Conservation (phyloP, 2,888 invertebrate species). For the Tinea trinotella region DNA sequence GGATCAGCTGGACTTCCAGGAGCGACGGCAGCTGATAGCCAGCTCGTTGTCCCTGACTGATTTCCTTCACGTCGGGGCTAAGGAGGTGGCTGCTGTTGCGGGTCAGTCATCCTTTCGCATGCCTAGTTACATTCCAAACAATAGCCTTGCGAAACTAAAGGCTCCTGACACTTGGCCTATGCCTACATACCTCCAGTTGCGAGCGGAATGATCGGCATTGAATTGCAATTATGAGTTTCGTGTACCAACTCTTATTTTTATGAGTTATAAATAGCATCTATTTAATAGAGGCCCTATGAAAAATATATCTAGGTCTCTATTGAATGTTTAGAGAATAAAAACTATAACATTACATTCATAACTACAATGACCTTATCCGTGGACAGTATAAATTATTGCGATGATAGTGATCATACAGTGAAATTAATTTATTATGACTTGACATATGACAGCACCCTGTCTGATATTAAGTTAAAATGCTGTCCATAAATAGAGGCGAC, state of each 20-base stretch:
- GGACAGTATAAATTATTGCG: not conserved
- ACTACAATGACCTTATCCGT: not conserved
- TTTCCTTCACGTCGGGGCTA: constrained; percentile 82
- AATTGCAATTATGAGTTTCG: not conserved
- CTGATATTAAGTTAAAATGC: too few species aligned
- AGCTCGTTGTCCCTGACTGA: constrained; percentile 90
- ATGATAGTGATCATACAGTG: too few species aligned
- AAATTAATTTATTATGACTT: too few species aligned
- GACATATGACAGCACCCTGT: too few species aligned
- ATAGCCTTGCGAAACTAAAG: constrained; percentile 31
- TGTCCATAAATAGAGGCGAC: too few species aligned
- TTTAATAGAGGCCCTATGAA: too few species aligned
- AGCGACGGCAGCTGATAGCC: constrained; percentile 90
- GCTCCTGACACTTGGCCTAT: not conserved
- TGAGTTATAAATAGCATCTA: too few species aligned
- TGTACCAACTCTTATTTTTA: not conserved
- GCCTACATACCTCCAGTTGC: not conserved
- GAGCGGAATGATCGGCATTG: not conserved
- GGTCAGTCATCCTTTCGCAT: constrained; percentile 49
- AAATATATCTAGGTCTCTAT: too few species aligned
- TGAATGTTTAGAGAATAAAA: too few species aligned
- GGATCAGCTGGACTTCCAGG: constrained; percentile 93
- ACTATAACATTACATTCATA: not conserved
- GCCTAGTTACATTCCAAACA: constrained; percentile 45
- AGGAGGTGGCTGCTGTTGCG: constrained; percentile 67